Percentiles rank a stretch among this genome's conserved stretches.
Conservation (phyloP, 2,888 invertebrate species). For the Sphinx pinastri region DNA sequence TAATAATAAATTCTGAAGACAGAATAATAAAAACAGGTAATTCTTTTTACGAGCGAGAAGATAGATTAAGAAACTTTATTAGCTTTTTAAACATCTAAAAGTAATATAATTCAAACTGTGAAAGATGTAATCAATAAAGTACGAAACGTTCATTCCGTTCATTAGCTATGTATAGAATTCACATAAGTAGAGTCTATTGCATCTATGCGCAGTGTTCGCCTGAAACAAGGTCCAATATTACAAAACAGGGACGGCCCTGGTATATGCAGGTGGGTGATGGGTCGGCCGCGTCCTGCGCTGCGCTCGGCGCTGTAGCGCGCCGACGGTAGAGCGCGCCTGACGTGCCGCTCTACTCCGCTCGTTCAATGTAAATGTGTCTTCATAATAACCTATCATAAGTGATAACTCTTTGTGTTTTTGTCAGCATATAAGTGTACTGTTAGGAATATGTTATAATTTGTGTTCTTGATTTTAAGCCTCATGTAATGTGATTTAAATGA, state of each 20-base stretch:
- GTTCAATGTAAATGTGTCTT: neutral
- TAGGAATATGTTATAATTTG: neutral
- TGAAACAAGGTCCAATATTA: conserved; percentile 16
- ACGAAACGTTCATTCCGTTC: neutral
- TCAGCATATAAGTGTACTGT: neutral
- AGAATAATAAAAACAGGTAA: no score
- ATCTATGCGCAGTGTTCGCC: conserved; percentile 8
- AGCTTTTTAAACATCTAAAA: no score
- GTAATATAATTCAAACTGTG: neutral
- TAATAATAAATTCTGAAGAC: no score
- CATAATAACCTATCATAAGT: neutral
- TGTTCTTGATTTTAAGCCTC: neutral
- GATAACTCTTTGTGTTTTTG: neutral
- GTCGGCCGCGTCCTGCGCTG: neutral
- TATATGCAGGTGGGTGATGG: conserved; percentile 9
- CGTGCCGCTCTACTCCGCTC: neutral
- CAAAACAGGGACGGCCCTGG: conserved; percentile 11
- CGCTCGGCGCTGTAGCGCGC: conserved; percentile 9
- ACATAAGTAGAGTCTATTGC: neutral
- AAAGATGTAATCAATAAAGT: neutral
- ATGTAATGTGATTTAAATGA: neutral
- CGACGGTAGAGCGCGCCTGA: conserved; percentile 4
- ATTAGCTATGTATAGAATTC: neutral
- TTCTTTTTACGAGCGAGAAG: no score
- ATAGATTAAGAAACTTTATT: no score